phyloP scores from a whole-genome alignment of 2,888 invertebrate genomes.

The Herminia tarsipennalis region DNA sequence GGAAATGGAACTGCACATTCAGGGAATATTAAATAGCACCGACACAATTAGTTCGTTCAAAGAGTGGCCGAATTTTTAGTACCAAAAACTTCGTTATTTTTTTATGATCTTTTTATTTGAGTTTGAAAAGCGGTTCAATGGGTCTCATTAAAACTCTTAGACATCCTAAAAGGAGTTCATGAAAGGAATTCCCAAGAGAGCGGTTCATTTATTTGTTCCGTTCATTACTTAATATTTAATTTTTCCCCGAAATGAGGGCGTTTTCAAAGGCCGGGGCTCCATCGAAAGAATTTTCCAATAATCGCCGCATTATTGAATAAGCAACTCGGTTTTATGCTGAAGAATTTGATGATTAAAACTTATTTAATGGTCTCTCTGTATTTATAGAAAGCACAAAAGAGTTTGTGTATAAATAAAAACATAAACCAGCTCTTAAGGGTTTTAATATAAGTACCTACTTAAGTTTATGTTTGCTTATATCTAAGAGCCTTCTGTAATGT shows the following conservation, averaged over 20 bases:
- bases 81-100: conserved; percentile 63
- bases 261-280: conserved; percentile 50
- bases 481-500: conserved; percentile 4
- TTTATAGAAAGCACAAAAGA: conserved; percentile 20
- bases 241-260: conserved; percentile 41
- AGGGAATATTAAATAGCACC: conserved; percentile 71
- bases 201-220: conserved; percentile 71
- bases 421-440: conserved; percentile 2
- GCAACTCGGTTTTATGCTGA: conserved; percentile 62
- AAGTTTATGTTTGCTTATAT: not conserved
- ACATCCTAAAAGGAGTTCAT: conserved; percentile 63
- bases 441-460: conserved; percentile 3
- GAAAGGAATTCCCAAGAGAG: conserved; percentile 60
- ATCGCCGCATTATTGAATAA: conserved; percentile 69
- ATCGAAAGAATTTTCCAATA: conserved; percentile 70
- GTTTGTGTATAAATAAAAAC: conserved; percentile 23
- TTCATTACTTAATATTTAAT: conserved; percentile 72
- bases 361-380: conserved; percentile 34
- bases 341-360: conserved; percentile 67
- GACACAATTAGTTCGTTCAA: conserved; percentile 64
- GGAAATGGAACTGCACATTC: conserved; percentile 57
- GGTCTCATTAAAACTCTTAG: conserved; percentile 76
- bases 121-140: conserved; percentile 73
- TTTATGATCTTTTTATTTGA: conserved; percentile 78
- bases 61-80: conserved; percentile 30